phyloP scores from a whole-genome alignment of 2,797 vertebrate genomes.

The Rallus crepitans region DNA sequence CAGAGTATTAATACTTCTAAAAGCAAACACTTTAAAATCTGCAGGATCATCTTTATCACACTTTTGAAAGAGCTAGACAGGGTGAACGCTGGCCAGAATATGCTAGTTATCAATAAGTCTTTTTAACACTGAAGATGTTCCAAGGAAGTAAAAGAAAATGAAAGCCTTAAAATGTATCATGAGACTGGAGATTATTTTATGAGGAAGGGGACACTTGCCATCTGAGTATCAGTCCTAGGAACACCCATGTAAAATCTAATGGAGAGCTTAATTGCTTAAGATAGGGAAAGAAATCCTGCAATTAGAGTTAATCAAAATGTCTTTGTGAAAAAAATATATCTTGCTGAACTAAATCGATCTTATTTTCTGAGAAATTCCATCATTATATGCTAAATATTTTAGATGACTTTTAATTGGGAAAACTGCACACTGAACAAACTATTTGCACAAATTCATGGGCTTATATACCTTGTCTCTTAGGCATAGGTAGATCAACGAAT shows the following conservation, averaged over 20 bases:
- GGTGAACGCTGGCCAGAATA: background rate
- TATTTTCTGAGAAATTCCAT: background rate
- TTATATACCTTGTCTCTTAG: background rate
- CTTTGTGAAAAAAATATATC: background rate
- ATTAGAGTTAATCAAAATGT: background rate
- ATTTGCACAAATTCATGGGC: background rate
- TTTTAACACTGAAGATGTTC: background rate
- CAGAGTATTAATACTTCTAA: background rate
- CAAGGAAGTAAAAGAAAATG: background rate
- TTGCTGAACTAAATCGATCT: background rate
- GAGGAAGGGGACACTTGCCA: background rate
- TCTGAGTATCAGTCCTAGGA: background rate
- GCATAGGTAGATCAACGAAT: background rate
- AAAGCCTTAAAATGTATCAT: background rate
- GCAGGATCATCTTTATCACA: background rate
- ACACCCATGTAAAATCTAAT: background rate
- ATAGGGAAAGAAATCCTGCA: background rate
- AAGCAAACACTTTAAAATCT: background rate
- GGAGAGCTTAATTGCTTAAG: background rate
- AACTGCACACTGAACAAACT: background rate
- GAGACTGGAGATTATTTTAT: background rate
- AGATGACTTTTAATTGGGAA: background rate
- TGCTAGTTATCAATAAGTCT: background rate
- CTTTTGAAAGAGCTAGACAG: background rate
- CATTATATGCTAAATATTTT: background rate